Percentiles rank a stretch among this genome's conserved stretches.
Conservation (phyloP, 2,797 vertebrate genomes). For the Melanotaenia parkinsoni region DNA sequence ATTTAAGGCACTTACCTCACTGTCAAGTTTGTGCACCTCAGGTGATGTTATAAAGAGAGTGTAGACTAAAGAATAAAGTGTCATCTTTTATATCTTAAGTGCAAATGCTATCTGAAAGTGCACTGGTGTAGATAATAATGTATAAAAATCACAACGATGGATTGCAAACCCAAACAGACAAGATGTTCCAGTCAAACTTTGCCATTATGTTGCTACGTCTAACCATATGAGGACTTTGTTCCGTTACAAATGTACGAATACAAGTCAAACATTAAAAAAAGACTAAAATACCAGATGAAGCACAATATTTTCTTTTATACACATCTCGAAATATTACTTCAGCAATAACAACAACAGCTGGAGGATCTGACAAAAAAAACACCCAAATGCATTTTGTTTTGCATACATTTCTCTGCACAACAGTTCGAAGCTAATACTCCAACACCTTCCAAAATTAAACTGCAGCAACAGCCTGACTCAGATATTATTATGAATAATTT, state of each 20-base stretch:
- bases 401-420: conserved; percentile 63
- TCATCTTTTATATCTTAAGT: conserved; percentile 39
- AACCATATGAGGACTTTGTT: conserved; percentile 12
- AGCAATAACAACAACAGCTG: conserved; percentile 71
- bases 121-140: conserved; percentile 21
- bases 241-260: conserved; percentile 23
- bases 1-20: conserved; percentile 43
- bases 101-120: conserved; percentile 31
- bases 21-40: conserved; percentile 48
- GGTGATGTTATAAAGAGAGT: conserved; percentile 50
- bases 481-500: conserved; percentile 80
- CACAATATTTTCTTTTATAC: conserved; percentile 26
- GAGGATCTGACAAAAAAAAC: conserved; percentile 42
- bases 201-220: conserved; percentile 10
- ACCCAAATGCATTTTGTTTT: conserved; percentile 69
- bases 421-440: conserved; percentile 67
- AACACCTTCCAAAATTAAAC: conserved; percentile 74
- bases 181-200: conserved; percentile 21
- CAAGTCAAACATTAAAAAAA: conserved; percentile 36
- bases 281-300: conserved; percentile 36
- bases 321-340: conserved; percentile 47
- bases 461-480: conserved; percentile 60
- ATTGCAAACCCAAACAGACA: conserved; percentile 5
- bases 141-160: conserved; percentile 7
- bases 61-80: conserved; percentile 38